Evolutionary conservation across 2,888 invertebrate genomes (phyloP).

Genomic region (Spisula subtruncata): DNA sequence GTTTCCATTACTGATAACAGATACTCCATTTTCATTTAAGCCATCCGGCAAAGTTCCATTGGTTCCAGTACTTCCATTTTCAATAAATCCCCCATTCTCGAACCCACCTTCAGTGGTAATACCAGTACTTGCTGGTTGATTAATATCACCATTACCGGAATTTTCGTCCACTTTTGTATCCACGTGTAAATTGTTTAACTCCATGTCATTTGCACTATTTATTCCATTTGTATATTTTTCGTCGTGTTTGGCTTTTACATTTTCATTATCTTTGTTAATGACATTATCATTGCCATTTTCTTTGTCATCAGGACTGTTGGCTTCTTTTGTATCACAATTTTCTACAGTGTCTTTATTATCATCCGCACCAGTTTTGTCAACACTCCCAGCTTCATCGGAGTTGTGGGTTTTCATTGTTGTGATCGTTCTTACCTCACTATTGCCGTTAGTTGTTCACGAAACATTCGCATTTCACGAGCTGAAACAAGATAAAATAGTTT

Average conservation of each 20-base stretch:
- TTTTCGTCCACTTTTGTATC: not conserved
- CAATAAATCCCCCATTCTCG: not conserved
- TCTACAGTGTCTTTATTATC: not conserved
- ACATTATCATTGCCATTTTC: not conserved
- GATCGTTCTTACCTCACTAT: not conserved
- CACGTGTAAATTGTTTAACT: not conserved
- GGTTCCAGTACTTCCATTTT: not conserved
- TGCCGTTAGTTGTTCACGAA: not conserved
- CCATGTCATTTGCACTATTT: not conserved
- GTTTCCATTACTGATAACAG: not conserved
- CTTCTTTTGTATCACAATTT: not conserved
- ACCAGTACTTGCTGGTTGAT: not conserved
- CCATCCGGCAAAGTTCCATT: not conserved
- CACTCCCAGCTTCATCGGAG: not conserved
- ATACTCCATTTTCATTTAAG: not conserved
- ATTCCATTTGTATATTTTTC: not conserved
- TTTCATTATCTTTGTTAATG: not conserved
- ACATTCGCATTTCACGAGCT: not conserved
- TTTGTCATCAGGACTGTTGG: not conserved
- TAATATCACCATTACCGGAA: not conserved
- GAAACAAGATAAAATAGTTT: not conserved
- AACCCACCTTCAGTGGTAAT: not conserved
- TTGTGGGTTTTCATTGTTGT: not conserved
- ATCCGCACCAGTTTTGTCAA: not conserved
- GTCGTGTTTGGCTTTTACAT: not conserved